Evolutionary conservation across 2,888 invertebrate genomes (phyloP).

Genomic region (Digitonthophagus gazella): DNA sequence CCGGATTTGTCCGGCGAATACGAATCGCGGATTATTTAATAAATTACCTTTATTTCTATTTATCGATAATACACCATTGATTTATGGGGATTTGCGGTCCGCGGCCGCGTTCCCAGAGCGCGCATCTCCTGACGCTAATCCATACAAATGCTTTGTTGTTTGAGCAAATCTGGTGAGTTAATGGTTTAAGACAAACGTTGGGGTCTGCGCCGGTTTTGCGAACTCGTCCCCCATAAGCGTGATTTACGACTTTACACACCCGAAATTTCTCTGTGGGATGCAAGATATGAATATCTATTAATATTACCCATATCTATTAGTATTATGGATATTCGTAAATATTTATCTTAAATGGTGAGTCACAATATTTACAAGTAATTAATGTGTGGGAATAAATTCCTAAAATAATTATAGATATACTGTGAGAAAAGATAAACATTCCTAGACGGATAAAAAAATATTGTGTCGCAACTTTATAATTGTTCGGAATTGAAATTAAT

Average conservation of each 20-base stretch:
- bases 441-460: background rate
- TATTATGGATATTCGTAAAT: background rate
- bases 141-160: conserved; percentile 16
- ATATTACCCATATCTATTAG: no score
- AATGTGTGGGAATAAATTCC: no score
- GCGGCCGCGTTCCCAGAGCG: background rate
- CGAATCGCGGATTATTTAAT: conserved; percentile 15
- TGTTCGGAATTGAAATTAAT: background rate
- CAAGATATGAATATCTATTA: background rate
- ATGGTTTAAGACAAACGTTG: conserved; percentile 16
- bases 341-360: background rate
- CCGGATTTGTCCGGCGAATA: conserved; percentile 11
- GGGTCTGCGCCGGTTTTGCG: background rate
- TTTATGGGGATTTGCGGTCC: conserved; percentile 1
- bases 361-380: background rate
- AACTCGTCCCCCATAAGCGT: conserved; percentile 13
- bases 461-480: background rate
- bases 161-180: conserved; percentile 12
- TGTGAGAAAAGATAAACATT: background rate
- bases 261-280: background rate
- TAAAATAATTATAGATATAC: background rate
- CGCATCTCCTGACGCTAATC: conserved; percentile 3
- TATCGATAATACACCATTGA: conserved; percentile 14
- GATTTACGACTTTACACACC: conserved; percentile 1
- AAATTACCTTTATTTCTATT: conserved; percentile 18